These are phyloP conservation scores for Sciurus carolinensis DNA, from an alignment of 2,797 vertebrate genomes.

Conservation along the genomic window DNA sequence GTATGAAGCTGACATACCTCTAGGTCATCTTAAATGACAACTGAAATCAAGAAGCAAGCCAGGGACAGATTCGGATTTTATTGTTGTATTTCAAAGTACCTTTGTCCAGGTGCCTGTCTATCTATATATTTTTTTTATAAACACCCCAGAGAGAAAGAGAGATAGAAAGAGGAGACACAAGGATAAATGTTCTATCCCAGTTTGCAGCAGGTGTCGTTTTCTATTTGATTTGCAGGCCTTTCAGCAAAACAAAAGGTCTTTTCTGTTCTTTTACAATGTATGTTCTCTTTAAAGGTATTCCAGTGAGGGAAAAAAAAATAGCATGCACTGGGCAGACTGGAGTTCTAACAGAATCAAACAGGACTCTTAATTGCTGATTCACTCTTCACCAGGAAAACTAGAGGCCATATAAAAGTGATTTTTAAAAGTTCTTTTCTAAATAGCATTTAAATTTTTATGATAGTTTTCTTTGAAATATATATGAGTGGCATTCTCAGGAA, in stretches of 20 bases:
- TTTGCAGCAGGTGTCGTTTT: slow-evolving; percentile 61
- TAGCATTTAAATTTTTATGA: slow-evolving; percentile 63
- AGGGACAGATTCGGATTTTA: slow-evolving; percentile 35
- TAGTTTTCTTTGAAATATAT: slow-evolving; percentile 59
- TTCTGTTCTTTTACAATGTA: slow-evolving; percentile 64
- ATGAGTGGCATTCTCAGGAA: slow-evolving; percentile 50
- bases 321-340: neutral
- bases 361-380: slow-evolving; percentile 2
- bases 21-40: slow-evolving; percentile 46
- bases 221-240: slow-evolving; percentile 65
- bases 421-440: slow-evolving; percentile 58
- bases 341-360: slow-evolving; percentile 39
- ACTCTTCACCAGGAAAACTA: slow-evolving; percentile 60
- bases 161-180: slow-evolving; percentile 54
- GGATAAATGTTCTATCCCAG: slow-evolving; percentile 46
- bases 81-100: slow-evolving; percentile 43
- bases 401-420: slow-evolving; percentile 5
- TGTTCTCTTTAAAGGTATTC: slow-evolving; percentile 66
- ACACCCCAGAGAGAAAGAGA: neutral
- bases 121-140: slow-evolving; percentile 19
- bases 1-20: neutral
- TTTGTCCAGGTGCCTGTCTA: slow-evolving; percentile 35
- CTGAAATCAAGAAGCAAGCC: slow-evolving; percentile 31
- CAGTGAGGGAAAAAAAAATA: neutral
- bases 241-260: slow-evolving; percentile 76